A percentile compares a stretch with the other conserved stretches of the same genome.
These are phyloP conservation scores for Oceanodroma tethys DNA, from an alignment of 2,113 vertebrate species.

Conservation along the genomic window DNA sequence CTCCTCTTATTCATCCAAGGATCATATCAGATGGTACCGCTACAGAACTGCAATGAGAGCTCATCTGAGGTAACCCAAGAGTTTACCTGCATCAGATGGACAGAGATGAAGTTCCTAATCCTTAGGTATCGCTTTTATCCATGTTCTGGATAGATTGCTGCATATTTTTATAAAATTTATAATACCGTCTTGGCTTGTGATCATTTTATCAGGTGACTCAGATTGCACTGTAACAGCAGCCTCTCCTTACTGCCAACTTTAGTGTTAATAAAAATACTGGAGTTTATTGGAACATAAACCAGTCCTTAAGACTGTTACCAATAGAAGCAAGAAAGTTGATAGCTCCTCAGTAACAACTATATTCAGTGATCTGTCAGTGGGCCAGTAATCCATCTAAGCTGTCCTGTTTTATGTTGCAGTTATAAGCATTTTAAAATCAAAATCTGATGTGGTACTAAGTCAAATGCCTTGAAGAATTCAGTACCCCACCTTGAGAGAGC, in stretches of 20 bases:
- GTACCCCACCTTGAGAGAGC: neutral
- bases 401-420: neutral
- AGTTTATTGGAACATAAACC: neutral
- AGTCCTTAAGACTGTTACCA: neutral
- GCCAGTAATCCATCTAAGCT: neutral
- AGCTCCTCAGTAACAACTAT: neutral
- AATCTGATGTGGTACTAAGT: neutral
- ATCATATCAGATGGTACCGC: neutral
- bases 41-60: neutral
- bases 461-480: neutral
- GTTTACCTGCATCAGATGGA: neutral
- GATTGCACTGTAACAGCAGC: neutral
- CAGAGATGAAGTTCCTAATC: neutral
- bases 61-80: neutral
- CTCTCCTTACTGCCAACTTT: neutral
- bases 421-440: neutral
- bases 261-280: neutral
- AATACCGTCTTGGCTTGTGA: neutral
- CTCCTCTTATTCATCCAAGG: neutral
- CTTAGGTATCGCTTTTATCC: neutral
- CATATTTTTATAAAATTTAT: neutral
- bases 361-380: neutral
- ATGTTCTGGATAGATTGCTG: neutral
- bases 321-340: neutral
- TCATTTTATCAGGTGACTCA: neutral